Conservation (phyloP, 2,888 invertebrate species). For the Allolobophora icterica region DNA sequence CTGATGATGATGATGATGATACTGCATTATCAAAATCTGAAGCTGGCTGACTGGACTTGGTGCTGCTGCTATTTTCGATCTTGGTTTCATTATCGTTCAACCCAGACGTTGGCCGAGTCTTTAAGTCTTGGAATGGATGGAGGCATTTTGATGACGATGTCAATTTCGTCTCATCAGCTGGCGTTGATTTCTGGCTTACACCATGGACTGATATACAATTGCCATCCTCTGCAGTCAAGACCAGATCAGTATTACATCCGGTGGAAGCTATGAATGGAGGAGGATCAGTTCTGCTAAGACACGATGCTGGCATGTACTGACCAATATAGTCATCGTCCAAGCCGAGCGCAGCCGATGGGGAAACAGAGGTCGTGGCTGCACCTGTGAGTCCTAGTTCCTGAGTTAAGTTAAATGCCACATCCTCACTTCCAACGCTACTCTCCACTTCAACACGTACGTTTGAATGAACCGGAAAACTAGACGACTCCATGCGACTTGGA, state of each 20-base stretch:
- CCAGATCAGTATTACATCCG: constrained; percentile 5
- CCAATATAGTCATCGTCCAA: background rate
- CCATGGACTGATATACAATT: background rate
- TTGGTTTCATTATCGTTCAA: constrained; percentile 1
- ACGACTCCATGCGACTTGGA: background rate
- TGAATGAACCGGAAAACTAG: background rate
- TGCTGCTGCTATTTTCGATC: background rate
- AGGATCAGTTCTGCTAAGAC: background rate
- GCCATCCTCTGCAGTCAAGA: background rate
- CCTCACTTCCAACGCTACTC: constrained; percentile 38
- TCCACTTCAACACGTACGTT: constrained; percentile 37
- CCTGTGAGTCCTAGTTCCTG: background rate
- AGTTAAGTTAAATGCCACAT: constrained; percentile 34
- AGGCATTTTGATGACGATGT: background rate
- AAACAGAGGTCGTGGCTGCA: background rate
- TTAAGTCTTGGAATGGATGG: constrained; percentile 4
- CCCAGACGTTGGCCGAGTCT: background rate
- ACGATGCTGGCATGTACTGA: background rate
- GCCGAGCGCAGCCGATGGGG: background rate
- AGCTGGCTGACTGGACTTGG: constrained; percentile 1
- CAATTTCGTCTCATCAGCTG: background rate
- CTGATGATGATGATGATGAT: background rate
- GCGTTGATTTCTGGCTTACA: background rate
- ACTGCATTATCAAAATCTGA: background rate
- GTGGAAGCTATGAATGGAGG: constrained; percentile 17